A percentile compares a stretch with the other conserved stretches of the same genome.
These are phyloP conservation scores for Odiellus spinosus DNA, from an alignment of 2,888 invertebrate species.

Conservation along the genomic window DNA sequence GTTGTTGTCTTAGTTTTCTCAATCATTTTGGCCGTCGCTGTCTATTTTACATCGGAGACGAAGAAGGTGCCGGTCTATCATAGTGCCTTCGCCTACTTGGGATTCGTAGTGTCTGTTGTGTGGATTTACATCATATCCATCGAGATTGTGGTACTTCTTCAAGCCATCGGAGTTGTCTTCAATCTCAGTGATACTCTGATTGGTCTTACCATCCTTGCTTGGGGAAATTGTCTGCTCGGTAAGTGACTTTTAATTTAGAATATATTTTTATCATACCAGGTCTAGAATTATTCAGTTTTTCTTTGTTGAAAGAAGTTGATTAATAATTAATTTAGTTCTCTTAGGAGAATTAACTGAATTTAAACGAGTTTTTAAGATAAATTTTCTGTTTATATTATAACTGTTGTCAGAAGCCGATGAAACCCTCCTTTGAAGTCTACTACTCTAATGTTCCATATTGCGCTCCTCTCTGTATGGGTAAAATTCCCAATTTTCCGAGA, in stretches of 20 bases:
- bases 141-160: constrained; percentile 25
- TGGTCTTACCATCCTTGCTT: constrained; percentile 36
- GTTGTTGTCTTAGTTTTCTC: constrained; percentile 7
- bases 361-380: no score
- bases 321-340: no score
- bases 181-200: constrained; percentile 32
- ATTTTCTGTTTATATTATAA: no score
- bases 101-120: constrained; percentile 34
- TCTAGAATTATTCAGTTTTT: no score
- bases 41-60: constrained; percentile 8
- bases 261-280: no score
- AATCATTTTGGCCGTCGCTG: constrained; percentile 2
- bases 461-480: no score
- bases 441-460: no score
- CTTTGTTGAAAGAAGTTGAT: no score
- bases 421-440: no score
- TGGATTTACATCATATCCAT: constrained; percentile 37
- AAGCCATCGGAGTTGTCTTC: constrained; percentile 31
- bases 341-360: no score
- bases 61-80: constrained; percentile 15
- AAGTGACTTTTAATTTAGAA: constrained; percentile 2
- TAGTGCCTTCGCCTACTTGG: constrained; percentile 25
- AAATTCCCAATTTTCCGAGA: no score
- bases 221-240: constrained; percentile 36
- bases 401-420: no score